Base-by-base conservation (phyloP, 2,113 vertebrate species). In the Rhabdornis inornatus region DNA sequence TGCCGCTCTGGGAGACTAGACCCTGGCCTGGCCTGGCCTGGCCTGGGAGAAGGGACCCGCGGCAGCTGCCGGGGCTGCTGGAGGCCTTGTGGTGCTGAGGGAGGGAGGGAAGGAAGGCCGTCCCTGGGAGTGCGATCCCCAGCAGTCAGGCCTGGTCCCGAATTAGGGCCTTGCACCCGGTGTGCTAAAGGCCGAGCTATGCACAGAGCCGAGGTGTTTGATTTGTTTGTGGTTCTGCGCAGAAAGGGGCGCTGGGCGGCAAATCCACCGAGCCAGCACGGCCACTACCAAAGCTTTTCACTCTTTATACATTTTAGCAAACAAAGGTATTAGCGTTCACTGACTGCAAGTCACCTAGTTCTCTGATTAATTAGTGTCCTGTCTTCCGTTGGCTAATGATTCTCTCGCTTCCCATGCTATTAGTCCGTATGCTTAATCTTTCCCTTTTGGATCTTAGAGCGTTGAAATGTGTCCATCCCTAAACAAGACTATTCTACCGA, bases 131-230 rank as follows among this genome's bases (percentile, higher is more conserved):
- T 15, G 55, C 27, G 13, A 4, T 33, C 6, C 35, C 7, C 37
- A 27, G 22, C 52, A 4, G 1, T 2, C 33, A 1, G 69, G 69
- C 27, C 13, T 22, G 39, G 53, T 66, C 39, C 39, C 39, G 24
- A 4, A 0, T 10, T 18, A 3, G 30, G 24, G 9, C 8, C 33
- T 31, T 4, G 19, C 14, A 2, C 3, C 11, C n/a, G 0, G 16
- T 18, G 69, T n/a, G 69, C 20, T 13, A 0, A 24, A 75, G 78
- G 39, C 27, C 39, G 44, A 24, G 78, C 33, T 23, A 1, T 39
- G 24, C 78, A 5, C 39, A 11, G 24, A 25, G 52, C 35, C 9
- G 6, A 27, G 55, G 55, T 53, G 3, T 47, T 55, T 4, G 47
- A 7, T 55, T 83, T 52, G 17, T 66, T 45, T 25, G 2, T 33